Base-by-base conservation (phyloP, 2,888 invertebrate genomes). In the Pedicia rivosa region DNA sequence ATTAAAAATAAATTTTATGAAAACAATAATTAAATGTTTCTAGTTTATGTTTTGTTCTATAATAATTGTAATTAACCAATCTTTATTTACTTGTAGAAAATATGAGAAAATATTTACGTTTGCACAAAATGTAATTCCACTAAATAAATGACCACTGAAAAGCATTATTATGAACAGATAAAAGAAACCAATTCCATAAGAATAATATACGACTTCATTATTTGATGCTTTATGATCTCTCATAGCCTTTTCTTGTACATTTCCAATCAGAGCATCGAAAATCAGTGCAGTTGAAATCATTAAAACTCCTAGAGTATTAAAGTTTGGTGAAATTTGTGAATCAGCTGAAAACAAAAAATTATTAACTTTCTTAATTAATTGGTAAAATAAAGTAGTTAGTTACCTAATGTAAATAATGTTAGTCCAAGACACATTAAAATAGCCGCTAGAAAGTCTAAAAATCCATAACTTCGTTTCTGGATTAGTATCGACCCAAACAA, bases 171-270 rank as follows among this genome's bases (percentile, higher is more conserved):
- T 50, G 34, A 86, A 64, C 34, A 95, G 68, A 58, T 91, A 92
- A 0, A 78, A 46, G 53, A 83, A 83, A 4, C 88, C 95, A 46
- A 95, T 72, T 1, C 78, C 74, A 58, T 94, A 95, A 0, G 94
- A 94, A 54, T 88, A 92, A 37, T 88, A 68, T 1, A 90, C 91
- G 33, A 95, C 80, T 68, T 95, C 94, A 44, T 83, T 80, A 58
- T 88, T 92, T 0, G 79, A 67, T 0, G 88, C 88, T 43, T 75
- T 72, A 53, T 78, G 71, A 42, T 73, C 72, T 50, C 82, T 84
- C 82, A 97, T 90, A 0, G 81, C 78, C 55, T 92, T 92, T 57
- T 97, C 95, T 62, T 97, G 95, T 0, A 94, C 82, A 63, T 97
- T 97, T 14, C 95, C 95, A 44, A 97, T 94, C 8, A 84, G 72